These are phyloP conservation scores for Enoplolaimus lenunculus DNA, from an alignment of 2,888 invertebrate species.

Conservation along the genomic window DNA sequence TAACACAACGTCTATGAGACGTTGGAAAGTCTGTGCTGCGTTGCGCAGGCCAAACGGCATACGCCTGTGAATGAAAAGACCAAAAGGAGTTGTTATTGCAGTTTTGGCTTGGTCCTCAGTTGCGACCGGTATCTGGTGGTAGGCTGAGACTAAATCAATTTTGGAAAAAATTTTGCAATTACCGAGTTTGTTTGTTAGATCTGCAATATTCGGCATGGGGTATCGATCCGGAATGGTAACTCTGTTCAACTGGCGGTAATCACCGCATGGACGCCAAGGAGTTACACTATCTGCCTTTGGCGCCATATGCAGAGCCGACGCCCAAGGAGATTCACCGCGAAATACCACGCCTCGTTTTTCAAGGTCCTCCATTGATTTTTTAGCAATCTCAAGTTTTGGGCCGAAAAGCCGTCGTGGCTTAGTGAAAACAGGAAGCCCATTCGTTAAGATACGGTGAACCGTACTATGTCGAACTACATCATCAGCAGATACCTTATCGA, in stretches of 20 bases:
- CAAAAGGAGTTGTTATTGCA: constrained; percentile 23
- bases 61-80: constrained; percentile 25
- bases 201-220: background rate
- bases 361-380: background rate
- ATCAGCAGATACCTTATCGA: background rate
- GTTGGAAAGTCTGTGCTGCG: constrained; percentile 25
- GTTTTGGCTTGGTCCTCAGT: constrained; percentile 23
- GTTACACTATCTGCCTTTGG: background rate
- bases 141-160: constrained; percentile 21
- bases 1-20: constrained; percentile 17
- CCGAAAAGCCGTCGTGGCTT: background rate
- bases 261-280: background rate
- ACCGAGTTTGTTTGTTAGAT: background rate
- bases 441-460: background rate
- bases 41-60: constrained; percentile 26
- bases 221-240: background rate
- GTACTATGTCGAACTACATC: background rate
- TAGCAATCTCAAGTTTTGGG: background rate
- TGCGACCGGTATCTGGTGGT: constrained; percentile 20
- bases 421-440: background rate
- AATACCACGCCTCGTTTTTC: background rate
- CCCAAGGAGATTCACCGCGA: background rate
- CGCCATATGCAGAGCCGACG: background rate
- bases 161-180: constrained; percentile 2
- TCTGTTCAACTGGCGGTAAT: background rate